Evolutionary conservation across 2,113 vertebrate genomes (phyloP).

Genomic region (Cyanoramphus novaezelandiae): DNA sequence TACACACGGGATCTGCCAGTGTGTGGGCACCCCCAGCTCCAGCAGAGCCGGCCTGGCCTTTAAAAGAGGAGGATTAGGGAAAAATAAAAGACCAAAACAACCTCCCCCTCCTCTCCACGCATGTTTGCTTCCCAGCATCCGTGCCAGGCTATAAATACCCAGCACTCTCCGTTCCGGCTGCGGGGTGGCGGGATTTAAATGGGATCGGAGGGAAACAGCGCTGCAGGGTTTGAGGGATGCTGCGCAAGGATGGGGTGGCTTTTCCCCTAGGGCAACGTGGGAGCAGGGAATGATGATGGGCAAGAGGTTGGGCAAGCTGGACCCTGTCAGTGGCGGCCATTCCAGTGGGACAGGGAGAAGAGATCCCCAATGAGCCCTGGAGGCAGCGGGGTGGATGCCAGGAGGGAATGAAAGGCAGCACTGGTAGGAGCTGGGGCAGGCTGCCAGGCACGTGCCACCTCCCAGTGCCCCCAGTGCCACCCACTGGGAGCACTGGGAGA

Average conservation of each 20-base stretch:
- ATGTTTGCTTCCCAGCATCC: neutral
- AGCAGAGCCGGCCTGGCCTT: neutral
- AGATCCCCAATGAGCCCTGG: neutral
- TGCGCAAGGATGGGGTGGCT: neutral
- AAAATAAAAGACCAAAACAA: neutral
- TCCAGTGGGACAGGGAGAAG: neutral
- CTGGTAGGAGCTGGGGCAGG: neutral
- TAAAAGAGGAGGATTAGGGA: neutral
- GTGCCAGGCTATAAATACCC: conserved; percentile 14
- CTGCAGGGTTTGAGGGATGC: neutral
- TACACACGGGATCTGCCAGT: neutral
- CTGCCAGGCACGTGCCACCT: neutral
- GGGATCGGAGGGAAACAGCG: neutral
- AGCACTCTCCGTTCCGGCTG: neutral
- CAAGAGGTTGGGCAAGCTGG: neutral
- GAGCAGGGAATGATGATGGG: neutral
- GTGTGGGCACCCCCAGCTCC: neutral
- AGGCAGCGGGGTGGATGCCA: neutral
- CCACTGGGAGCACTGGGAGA: neutral
- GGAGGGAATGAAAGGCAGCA: neutral
- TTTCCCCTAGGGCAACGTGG: fast-evolving
- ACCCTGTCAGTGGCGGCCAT: neutral
- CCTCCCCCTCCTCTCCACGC: neutral
- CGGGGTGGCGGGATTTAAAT: neutral
- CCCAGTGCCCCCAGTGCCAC: neutral